phyloP scores from a whole-genome alignment of 1,140 invertebrate species.

The Mesaphorura yosii region DNA sequence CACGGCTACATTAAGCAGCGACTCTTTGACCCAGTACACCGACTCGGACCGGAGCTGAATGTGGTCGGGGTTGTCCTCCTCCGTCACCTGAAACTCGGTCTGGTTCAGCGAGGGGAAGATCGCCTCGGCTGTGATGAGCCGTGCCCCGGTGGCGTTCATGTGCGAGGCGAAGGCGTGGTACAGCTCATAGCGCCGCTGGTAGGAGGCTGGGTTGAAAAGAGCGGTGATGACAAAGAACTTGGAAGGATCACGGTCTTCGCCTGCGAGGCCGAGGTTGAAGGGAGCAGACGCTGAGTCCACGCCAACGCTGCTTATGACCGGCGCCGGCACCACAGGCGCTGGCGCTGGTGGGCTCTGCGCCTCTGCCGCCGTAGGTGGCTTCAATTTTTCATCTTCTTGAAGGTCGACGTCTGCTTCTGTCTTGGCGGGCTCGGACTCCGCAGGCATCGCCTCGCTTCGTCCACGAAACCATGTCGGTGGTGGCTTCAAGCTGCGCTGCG shows the following conservation, averaged over 20 bases:
- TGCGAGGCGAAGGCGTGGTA: slow-evolving; percentile 6
- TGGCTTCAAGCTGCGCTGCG: no score
- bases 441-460: no score
- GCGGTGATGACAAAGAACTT: slow-evolving; percentile 13
- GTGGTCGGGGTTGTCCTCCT: slow-evolving; percentile 2
- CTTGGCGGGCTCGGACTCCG: no score
- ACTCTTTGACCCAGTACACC: slow-evolving; percentile 19
- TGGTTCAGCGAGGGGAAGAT: slow-evolving; percentile 12
- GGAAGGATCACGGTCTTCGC: not conserved
- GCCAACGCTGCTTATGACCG: no score
- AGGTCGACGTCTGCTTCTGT: no score
- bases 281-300: no score
- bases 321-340: no score
- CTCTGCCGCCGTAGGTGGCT: no score
- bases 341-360: no score
- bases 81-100: slow-evolving; percentile 10
- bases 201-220: slow-evolving; percentile 14
- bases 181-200: slow-evolving; percentile 1
- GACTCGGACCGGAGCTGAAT: slow-evolving; percentile 9
- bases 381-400: no score
- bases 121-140: slow-evolving; percentile 10
- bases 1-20: slow-evolving; percentile 14
- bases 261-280: no score
- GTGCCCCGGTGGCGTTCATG: slow-evolving; percentile 4
- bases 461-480: no score